Evolutionary conservation across 2,113 vertebrate genomes (phyloP).

Genomic region (Myrmophylax atrothorax): DNA sequence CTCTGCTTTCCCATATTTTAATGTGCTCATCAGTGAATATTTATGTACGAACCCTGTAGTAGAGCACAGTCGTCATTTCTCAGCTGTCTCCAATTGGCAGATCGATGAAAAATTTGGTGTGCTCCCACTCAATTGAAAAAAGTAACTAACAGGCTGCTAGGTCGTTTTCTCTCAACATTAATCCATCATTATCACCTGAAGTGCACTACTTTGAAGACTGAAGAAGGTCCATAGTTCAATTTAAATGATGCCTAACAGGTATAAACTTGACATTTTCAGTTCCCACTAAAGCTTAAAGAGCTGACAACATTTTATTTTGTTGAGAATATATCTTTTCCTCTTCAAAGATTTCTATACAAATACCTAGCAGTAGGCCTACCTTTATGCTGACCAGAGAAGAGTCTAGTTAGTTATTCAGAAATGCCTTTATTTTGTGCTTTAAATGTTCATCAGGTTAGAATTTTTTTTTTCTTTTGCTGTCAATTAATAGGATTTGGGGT

Average conservation of each 20-base stretch:
- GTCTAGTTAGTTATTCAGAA: background rate
- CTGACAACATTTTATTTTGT: constrained; percentile 66
- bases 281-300: constrained; percentile 57
- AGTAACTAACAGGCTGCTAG: constrained; percentile 69
- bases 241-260: constrained; percentile 73
- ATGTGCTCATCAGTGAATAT: constrained; percentile 61
- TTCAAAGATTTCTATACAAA: background rate
- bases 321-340: constrained; percentile 29
- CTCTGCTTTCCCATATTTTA: constrained; percentile 37
- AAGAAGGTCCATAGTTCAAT: constrained; percentile 70
- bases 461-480: background rate
- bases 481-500: background rate
- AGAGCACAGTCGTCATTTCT: constrained; percentile 59
- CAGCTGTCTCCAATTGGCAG: constrained; percentile 73
- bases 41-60: constrained; percentile 22
- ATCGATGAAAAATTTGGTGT: constrained; percentile 70
- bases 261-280: constrained; percentile 71
- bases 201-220: constrained; percentile 66
- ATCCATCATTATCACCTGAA: constrained; percentile 77
- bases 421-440: background rate
- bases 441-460: background rate
- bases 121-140: constrained; percentile 61
- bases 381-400: constrained; percentile 20
- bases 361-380: background rate
- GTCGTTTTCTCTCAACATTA: constrained; percentile 68